Conservation (phyloP, 2,888 invertebrate species). For the Dimorphilus gyrociliatus region DNA sequence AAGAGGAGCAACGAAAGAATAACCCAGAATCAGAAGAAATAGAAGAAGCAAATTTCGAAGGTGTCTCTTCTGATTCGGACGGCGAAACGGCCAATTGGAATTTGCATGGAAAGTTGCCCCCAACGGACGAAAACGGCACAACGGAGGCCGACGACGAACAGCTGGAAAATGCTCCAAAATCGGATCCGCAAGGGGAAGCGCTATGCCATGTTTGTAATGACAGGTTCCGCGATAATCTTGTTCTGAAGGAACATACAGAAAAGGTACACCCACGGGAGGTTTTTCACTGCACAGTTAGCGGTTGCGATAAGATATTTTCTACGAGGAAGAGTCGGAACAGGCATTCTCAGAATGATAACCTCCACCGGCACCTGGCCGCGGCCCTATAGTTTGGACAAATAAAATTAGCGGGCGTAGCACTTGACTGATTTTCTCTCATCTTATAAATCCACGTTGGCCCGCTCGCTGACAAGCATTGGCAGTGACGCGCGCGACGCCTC, state of each 20-base stretch:
- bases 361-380: constrained; percentile 34
- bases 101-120: constrained; percentile 67
- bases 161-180: constrained; percentile 2
- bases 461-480: too few species aligned
- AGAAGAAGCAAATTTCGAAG: too few species aligned
- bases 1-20: too few species aligned
- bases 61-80: too few species aligned
- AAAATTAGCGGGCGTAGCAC: too few species aligned
- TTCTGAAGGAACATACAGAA: constrained; percentile 57
- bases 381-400: neutral
- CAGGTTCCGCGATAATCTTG: constrained; percentile 46
- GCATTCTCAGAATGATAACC: constrained; percentile 52
- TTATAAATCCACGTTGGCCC: too few species aligned
- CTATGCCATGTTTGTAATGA: constrained; percentile 55
- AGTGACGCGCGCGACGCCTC: too few species aligned
- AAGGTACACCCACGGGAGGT: constrained; percentile 50
- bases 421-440: too few species aligned
- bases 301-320: constrained; percentile 60
- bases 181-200: constrained; percentile 26
- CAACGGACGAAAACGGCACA: constrained; percentile 10
- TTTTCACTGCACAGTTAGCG: constrained; percentile 56
- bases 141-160: constrained; percentile 1
- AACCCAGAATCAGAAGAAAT: too few species aligned
- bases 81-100: constrained; percentile 77
- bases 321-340: constrained; percentile 59